Evolutionary conservation across 1,140 invertebrate species (phyloP).

Genomic region (Drosophila littoralis): DNA sequence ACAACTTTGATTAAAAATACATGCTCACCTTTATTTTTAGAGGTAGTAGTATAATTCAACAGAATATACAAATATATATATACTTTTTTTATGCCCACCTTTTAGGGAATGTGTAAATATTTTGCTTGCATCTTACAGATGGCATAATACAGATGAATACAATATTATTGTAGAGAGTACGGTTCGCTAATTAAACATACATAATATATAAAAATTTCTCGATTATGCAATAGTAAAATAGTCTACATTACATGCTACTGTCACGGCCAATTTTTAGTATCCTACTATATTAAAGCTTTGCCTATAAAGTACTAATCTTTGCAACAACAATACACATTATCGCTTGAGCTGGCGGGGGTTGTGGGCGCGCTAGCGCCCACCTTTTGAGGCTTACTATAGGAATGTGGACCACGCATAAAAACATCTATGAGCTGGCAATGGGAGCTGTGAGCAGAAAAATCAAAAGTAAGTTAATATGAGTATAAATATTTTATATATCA

Average conservation of each 20-base stretch:
- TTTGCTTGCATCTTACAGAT: slow-evolving; percentile 66
- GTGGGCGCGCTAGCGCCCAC: slow-evolving; percentile 30
- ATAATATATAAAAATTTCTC: background rate
- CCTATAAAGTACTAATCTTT: slow-evolving; percentile 51
- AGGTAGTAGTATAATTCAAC: slow-evolving; percentile 49
- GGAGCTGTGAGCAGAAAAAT: slow-evolving; percentile 60
- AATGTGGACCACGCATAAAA: slow-evolving; percentile 85
- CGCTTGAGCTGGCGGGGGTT: slow-evolving; percentile 67
- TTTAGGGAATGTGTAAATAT: slow-evolving; percentile 62
- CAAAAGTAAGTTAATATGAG: background rate
- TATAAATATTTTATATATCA: background rate
- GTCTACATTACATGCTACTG: slow-evolving; percentile 61
- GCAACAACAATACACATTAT: slow-evolving; percentile 75
- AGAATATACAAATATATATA: slow-evolving; percentile 51
- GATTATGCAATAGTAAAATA: slow-evolving; percentile 25
- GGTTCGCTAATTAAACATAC: slow-evolving; percentile 41
- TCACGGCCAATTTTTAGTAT: slow-evolving; percentile 70
- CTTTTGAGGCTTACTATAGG: slow-evolving; percentile 69
- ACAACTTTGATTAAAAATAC: slow-evolving; percentile 19
- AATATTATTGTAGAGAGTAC: slow-evolving; percentile 63
- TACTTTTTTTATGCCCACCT: slow-evolving; percentile 51
- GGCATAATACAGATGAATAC: slow-evolving; percentile 63
- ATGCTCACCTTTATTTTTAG: slow-evolving; percentile 49
- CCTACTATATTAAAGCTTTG: slow-evolving; percentile 52
- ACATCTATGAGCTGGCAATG: slow-evolving; percentile 87